These are phyloP conservation scores for Chiridota heheva DNA, from an alignment of 35 echinoderm and acorn worm species.

Conservation along the genomic window DNA sequence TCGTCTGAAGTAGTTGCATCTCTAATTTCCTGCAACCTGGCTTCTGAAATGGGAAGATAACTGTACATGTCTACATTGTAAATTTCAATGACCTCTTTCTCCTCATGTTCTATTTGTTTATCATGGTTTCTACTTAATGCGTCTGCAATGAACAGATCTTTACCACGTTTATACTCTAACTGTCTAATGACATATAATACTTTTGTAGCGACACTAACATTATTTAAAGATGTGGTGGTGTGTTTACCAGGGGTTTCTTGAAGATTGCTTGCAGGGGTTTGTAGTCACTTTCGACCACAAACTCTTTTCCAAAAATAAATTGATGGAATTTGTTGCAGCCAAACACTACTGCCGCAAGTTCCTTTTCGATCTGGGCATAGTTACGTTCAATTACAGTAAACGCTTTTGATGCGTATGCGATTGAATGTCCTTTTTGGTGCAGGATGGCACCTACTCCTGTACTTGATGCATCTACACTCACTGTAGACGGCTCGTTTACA, in stretches of 20 bases:
- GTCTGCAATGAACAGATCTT: conserved; percentile 39
- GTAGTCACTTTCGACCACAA: conserved; percentile 38
- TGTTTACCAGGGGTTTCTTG: not conserved
- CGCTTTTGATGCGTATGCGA: conserved; percentile 32
- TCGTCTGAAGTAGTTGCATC: not conserved
- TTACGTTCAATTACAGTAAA: not conserved
- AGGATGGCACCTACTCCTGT: conserved; percentile 8
- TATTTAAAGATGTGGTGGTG: not conserved
- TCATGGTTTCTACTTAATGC: conserved; percentile 22
- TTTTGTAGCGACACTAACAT: conserved; percentile 28
- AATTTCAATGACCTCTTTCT: too few relatives aligned
- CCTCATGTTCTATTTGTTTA: too few relatives aligned
- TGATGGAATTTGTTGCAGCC: conserved; percentile 41
- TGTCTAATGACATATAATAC: conserved; percentile 25
- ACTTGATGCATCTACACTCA: conserved; percentile 20
- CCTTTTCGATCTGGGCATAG: conserved; percentile 55
- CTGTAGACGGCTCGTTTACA: not conserved
- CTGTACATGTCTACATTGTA: conserved; percentile 18
- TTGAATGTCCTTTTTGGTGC: conserved; percentile 18
- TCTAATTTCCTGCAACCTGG: conserved; percentile 13
- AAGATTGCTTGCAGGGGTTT: conserved; percentile 46
- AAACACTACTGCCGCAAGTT: conserved; percentile 22
- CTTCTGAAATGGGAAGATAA: conserved; percentile 27
- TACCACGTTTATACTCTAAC: conserved; percentile 33
- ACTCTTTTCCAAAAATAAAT: conserved; percentile 22